Base-by-base conservation (phyloP, 2,113 vertebrate genomes). In the Telmatochromis sp. region DNA sequence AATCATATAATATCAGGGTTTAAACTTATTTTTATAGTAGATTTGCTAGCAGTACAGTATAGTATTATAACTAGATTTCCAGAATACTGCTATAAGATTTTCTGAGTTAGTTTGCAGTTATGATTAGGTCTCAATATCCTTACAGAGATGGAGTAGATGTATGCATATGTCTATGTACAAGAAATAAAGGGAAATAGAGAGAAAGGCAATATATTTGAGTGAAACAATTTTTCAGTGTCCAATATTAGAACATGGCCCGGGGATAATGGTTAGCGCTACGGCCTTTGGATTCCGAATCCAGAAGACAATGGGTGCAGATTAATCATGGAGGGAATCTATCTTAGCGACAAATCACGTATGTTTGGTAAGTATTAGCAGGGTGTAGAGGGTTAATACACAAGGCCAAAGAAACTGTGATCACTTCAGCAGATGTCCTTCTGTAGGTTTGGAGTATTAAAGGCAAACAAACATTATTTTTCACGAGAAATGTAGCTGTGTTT, bases 271-370 rank as follows among this genome's bases (percentile, higher is more conserved):
- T 84, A 26, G 83, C 86, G 78, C 91, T 58, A 79, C 58, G 80
- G 80, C 53, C 83, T 91, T 84, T 88, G 88, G 94, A 94, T 95
- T 94, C 91, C 90, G 94, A 91, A 94, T 92, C 92, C 89, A 87
- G 84, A 84, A 85, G 86, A 94, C 89, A 94, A 88, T 87, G 92
- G 82, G 68, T 86, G 40, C 40, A 83, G 94, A 95, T 95, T 93
- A 95, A 95, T 91, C 84, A 93, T 83, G 83, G 68, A 65, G 85
- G 78, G 87, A 92, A 95, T 94, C 89, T 92, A 85, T 95, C 33
- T 85, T 53, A 85, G 87, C 28, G 31, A 90, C 90, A 91, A 90
- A 89, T 91, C 88, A 93, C 90, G 87, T 90, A 83, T 94, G 86
- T 95, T 93, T 94, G 89, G 95, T 92, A 60, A 86, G 91, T 85